Conservation (phyloP, 2,888 invertebrate species). For the Agrotis clavis region DNA sequence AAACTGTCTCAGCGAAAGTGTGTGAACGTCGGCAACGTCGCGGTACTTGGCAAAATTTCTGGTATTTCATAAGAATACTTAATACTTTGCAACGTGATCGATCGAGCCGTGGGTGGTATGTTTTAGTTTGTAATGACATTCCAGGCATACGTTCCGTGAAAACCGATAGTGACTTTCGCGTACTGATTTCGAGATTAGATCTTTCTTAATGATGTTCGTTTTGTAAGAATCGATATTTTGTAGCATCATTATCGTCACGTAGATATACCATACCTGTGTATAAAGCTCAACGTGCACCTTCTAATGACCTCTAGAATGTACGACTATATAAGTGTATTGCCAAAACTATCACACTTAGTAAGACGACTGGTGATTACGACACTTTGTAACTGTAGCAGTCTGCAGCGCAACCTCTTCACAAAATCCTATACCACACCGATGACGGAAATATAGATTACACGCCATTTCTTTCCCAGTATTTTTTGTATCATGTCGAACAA, state of each 20-base stretch:
- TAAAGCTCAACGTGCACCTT: background rate
- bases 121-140: conserved; percentile 74
- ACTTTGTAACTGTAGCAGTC: background rate
- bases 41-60: conserved; percentile 85
- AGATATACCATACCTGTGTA: background rate
- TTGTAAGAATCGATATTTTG: conserved; percentile 23
- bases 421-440: conserved; percentile 1
- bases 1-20: conserved; percentile 90
- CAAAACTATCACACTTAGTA: background rate
- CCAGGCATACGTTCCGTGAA: conserved; percentile 70
- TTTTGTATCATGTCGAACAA: conserved; percentile 24
- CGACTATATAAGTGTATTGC: background rate
- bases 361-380: background rate
- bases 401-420: background rate
- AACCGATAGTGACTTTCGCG: conserved; percentile 64
- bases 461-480: conserved; percentile 3
- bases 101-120: conserved; percentile 82
- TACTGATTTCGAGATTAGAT: conserved; percentile 54
- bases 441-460: conserved; percentile 14
- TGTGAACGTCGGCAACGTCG: conserved; percentile 76
- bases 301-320: conserved; percentile 1
- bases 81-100: conserved; percentile 72
- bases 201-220: conserved; percentile 57
- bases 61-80: conserved; percentile 82
- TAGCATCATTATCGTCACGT: conserved; percentile 32